Evolutionary conservation across 2,888 invertebrate species (phyloP).

Genomic region (Steinernema hermaphroditum): DNA sequence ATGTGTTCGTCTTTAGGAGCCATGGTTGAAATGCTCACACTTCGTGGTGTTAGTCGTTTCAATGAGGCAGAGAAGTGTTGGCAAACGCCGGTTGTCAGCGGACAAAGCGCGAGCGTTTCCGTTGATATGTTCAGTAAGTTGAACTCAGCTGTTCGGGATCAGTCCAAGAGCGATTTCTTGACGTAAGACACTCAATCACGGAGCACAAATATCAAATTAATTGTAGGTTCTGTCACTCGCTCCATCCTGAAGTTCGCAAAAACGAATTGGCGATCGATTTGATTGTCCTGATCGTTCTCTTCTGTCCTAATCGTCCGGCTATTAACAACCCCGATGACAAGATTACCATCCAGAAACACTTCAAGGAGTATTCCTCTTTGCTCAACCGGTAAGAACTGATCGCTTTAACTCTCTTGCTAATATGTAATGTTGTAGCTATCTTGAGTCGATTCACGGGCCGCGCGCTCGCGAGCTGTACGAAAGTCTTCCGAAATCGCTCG

Average conservation of each 20-base stretch:
- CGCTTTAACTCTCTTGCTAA: too few species aligned
- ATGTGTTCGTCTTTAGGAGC: conserved; percentile 41
- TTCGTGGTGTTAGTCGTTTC: conserved; percentile 59
- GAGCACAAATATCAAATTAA: not conserved
- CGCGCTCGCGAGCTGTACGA: conserved; percentile 49
- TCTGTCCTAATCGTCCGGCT: conserved; percentile 46
- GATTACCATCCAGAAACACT: conserved; percentile 37
- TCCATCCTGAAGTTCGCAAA: conserved; percentile 55
- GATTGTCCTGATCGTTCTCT: conserved; percentile 57
- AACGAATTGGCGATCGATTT: conserved; percentile 58
- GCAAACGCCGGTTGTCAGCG: conserved; percentile 47
- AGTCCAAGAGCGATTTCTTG: conserved; percentile 52
- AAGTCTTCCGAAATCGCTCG: conserved; percentile 50
- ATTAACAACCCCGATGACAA: conserved; percentile 46
- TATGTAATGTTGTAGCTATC: conserved; percentile 54
- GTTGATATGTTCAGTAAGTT: conserved; percentile 61
- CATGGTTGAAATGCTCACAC: conserved; percentile 64
- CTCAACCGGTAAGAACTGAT: conserved; percentile 46
- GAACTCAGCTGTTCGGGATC: conserved; percentile 47
- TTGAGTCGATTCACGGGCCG: conserved; percentile 60
- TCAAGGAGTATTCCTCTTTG: conserved; percentile 42
- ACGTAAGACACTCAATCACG: conserved; percentile 41
- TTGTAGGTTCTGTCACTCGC: conserved; percentile 54
- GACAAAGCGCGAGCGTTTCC: conserved; percentile 38
- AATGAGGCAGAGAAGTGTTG: conserved; percentile 53